Evolutionary conservation across 2,888 invertebrate species (phyloP), one percentile per base, ranked within the genome.

Genomic region (Pyralis farinalis): DNA sequence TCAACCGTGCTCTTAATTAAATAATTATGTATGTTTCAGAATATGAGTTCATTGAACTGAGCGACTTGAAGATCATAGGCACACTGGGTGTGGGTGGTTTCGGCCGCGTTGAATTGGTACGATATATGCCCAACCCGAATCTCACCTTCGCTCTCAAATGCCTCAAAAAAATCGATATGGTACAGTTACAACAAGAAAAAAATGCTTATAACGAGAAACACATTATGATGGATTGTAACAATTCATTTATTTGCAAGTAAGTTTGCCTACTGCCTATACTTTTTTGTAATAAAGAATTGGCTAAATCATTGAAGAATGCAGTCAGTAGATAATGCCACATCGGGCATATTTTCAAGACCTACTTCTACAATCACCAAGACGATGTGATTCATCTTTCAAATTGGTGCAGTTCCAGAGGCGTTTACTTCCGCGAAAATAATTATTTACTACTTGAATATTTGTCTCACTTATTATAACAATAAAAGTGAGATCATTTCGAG

Each of bases 71-170:
- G 59, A 92, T 94, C 44, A 90, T 96, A 10, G 95, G 95, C 12
- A 97, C 97, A 0, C 90, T 98, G 52, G 98, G 98, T 1, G 95
- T 97, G 8, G 98, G 98, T 3, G 98, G 97, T 1, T 97, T 97
- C 67, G 97, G 97, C 0, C 91, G 97, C 1, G 97, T 97, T 0
- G 97, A 96, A 66, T 85, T 96, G 45, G 94, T 94, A 11, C 90
- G 90, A 20, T 91, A 93, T 61, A 88, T 89, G 37, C 86, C 86
- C 0, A 79, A 91, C 40, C 80, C 80, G 25, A 79, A 90, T 55
- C 62, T 89, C 7, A 92, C 91, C 0, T 97, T 95, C 73, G 97
- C 97, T 0, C 83, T 97, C 46, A 97, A 97, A 83, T 96, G 96
- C 63, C 91, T 97, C 47, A 96, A 96, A 73, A 97, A 97, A 83